A percentile compares a stretch with the other conserved stretches of the same genome.
These are phyloP conservation scores for Martes martes DNA, from an alignment of 2,113 vertebrate species.

Conservation along the genomic window DNA sequence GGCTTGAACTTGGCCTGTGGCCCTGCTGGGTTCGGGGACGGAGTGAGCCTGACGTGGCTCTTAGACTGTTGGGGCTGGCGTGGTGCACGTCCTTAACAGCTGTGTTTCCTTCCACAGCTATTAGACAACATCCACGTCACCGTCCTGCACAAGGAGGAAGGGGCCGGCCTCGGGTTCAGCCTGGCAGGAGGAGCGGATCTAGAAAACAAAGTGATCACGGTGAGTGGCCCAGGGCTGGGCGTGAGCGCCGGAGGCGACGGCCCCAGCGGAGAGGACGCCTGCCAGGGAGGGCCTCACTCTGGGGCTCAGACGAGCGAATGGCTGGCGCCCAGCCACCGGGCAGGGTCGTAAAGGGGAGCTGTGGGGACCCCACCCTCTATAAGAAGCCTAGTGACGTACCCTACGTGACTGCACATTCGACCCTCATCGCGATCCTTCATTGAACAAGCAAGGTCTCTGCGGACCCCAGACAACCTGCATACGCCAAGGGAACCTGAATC, in stretches of 20 bases:
- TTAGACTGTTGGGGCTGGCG: accelerated
- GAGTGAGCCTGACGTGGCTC: not conserved
- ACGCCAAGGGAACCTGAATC: not conserved
- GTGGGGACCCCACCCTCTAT: too few relatives aligned
- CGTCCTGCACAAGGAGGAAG: constrained; percentile 94
- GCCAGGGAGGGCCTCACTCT: too few relatives aligned
- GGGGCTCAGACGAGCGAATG: not conserved
- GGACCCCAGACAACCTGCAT: too few relatives aligned
- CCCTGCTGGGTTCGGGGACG: not conserved
- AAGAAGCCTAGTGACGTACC: not conserved
- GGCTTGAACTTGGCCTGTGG: not conserved
- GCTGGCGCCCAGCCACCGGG: not conserved
- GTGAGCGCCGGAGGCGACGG: not conserved
- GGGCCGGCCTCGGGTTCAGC: constrained; percentile 93
- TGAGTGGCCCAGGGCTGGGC: constrained; percentile 77
- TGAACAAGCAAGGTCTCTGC: not conserved
- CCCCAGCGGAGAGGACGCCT: not conserved
- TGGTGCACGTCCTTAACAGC: not conserved
- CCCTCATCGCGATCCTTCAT: too few relatives aligned
- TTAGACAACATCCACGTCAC: constrained; percentile 92
- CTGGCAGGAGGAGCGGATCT: constrained; percentile 93
- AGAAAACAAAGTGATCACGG: constrained; percentile 91
- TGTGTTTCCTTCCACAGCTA: constrained; percentile 82
- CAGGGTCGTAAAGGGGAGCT: too few relatives aligned
- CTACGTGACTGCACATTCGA: not conserved